These are phyloP conservation scores for Sinocyclocheilus anshuiensis DNA, from an alignment of 2,113 vertebrate genomes.

Conservation along the genomic window DNA sequence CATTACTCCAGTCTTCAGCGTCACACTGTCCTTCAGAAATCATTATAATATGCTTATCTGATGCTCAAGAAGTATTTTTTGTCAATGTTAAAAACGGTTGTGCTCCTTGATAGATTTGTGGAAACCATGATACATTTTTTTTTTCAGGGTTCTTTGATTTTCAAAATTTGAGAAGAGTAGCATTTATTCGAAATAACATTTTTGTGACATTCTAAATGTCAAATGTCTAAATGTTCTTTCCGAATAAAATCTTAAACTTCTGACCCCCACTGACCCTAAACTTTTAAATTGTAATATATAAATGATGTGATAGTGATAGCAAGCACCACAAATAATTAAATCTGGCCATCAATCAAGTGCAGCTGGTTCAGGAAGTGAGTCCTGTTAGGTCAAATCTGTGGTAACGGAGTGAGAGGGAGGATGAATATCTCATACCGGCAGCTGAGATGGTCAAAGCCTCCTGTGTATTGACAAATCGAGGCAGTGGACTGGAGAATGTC, in stretches of 20 bases:
- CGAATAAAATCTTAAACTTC: not conserved
- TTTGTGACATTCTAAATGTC: too few species aligned
- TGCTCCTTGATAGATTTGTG: too few species aligned
- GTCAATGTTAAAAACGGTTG: too few species aligned
- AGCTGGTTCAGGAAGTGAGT: constrained; percentile 14
- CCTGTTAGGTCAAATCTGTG: not conserved
- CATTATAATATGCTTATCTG: too few species aligned
- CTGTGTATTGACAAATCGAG: not conserved
- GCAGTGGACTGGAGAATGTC: constrained; percentile 1
- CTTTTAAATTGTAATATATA: not conserved
- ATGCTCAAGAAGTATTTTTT: too few species aligned
- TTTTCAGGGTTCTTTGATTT: too few species aligned
- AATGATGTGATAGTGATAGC: not conserved
- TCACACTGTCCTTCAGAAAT: too few species aligned
- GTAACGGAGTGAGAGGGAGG: not conserved
- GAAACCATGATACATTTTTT: too few species aligned
- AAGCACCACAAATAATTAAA: constrained; percentile 1
- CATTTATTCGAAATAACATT: too few species aligned
- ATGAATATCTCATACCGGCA: not conserved
- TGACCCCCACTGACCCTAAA: not conserved
- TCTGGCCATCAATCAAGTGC: not conserved
- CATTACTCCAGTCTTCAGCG: too few species aligned
- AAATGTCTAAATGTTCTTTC: too few species aligned
- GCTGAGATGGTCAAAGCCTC: not conserved
- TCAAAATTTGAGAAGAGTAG: too few species aligned